phyloP scores from a whole-genome alignment of 2,888 invertebrate species.

The Drosophila kambysellisi region DNA sequence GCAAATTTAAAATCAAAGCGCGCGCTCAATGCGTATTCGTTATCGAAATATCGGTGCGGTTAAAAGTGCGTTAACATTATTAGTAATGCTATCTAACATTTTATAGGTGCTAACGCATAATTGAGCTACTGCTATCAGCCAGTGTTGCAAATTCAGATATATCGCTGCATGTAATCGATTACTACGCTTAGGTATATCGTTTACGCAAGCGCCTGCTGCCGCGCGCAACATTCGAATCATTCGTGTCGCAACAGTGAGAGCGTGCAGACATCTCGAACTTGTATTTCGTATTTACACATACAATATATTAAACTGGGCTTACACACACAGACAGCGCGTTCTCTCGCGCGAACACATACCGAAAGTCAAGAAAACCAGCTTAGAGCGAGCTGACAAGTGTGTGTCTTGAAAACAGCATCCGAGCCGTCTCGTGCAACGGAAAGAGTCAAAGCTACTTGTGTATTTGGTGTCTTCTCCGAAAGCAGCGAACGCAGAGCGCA shows the following conservation, averaged over 20 bases:
- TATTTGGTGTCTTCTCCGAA: conserved; percentile 53
- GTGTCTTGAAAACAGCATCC: conserved; percentile 72
- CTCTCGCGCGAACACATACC: conserved; percentile 46
- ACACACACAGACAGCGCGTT: conserved; percentile 35
- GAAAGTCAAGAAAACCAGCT: conserved; percentile 63
- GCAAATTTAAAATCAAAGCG: not conserved
- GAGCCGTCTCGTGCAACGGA: conserved; percentile 60
- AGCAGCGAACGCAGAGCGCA: conserved; percentile 51
- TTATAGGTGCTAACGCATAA: conserved; percentile 7
- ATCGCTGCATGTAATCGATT: conserved; percentile 16
- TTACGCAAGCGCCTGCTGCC: conserved; percentile 24
- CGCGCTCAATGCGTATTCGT: not conserved
- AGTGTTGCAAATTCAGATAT: conserved; percentile 14
- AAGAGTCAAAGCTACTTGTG: conserved; percentile 70
- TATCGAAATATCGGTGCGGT: conserved; percentile 6
- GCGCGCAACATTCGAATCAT: conserved; percentile 53
- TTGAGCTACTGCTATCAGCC: not conserved
- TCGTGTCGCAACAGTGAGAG: conserved; percentile 57
- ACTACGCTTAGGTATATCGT: conserved; percentile 16
- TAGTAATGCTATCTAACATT: conserved; percentile 1
- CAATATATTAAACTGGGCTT: conserved; percentile 65
- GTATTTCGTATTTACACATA: conserved; percentile 21
- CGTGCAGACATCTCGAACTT: conserved; percentile 51
- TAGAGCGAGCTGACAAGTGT: conserved; percentile 76
- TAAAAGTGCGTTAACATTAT: not conserved